Base-by-base conservation (phyloP, 2,113 vertebrate genomes). In the Ctenodactylus gundi region DNA sequence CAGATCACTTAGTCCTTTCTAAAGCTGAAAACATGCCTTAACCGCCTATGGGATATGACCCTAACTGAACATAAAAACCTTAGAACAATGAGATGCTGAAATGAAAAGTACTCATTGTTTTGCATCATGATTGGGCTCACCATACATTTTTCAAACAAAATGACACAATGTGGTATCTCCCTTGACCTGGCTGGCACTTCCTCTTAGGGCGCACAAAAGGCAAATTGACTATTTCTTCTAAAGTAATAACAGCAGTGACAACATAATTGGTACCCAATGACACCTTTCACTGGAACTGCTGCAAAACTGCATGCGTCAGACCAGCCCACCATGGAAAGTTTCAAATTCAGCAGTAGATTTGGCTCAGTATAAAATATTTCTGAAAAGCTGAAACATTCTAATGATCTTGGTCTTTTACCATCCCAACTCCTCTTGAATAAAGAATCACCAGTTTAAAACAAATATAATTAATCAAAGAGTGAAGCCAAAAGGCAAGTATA, bases 211-310 rank as follows among this genome's bases (percentile, higher is more conserved):
- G 93, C 85, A 95, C 88, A 82, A 91, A 95, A 95, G 44, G 55
- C 65, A 95, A 94, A 92, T 14, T 93, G 89, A 88, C 44, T 97
- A 34, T 21, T 94, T 88, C 58, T 91, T 90, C 87, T 84, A 85
- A 78, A 94, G 49, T 77, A 95, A 73, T 95, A 94, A 76, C 86
- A 91, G 46, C 90, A 92, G 13, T 34, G 89, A 95, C 76, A 96
- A 57, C 51, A 85, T 95, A 97, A 95, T 95, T 96, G 93, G 62
- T 93, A 94, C 51, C 51, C 91, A 82, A 76, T 89, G 95, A 18
- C 80, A 96, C 84, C 39, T 94, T 95, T 95, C 92, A 72, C 18
- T 91, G 55, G 29, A 85, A 58, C 31, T n/a, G 39, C 46, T 89
- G 0, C 21, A 81, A 94, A n/a, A 10, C 39, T 85, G 46, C 49